Evolutionary conservation across 2,113 vertebrate species (phyloP), one percentile per base, ranked within the genome.

Genomic region (Etheostoma cragini): DNA sequence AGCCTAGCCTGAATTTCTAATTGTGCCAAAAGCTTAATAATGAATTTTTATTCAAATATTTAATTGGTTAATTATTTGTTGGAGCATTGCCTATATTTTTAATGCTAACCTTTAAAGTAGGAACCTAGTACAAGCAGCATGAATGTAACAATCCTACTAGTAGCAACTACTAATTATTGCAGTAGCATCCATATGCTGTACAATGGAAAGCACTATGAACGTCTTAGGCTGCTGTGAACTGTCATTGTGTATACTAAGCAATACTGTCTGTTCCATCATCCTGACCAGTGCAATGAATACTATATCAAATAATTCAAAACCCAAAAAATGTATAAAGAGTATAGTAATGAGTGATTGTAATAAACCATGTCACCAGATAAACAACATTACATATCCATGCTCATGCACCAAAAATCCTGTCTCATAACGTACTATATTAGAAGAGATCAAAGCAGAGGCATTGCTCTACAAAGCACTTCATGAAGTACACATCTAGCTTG

Each of bases 391-490:
- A 60, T 57, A 72, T 26, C 26, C 7, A 3, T 17, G 14, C 52
- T 26, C 7, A 3, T 17, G 14, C 52, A 58, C 24, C 53, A 49
- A 67, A 60, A 67, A 75, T 24, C 30, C 47, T 11, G 17, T 12
- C 6, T 72, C 57, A 72, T 35, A 50, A 68, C 50, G 16, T 24
- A 17, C 30, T 22, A 24, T 4, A 64, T 74, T 35, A 45, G 19
- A 56, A 56, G 12, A 58, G 13, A 53, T 57, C 16, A 56, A 70
- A 67, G 45, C 46, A 70, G 26, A 68, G 64, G 8, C 15, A n/a
- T 3, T n/a, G 3, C 16, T 7, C 24, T 33, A 14, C 5, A 52
- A 76, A 76, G 63, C 47, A 66, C 57, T 33, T 16, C 49, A 38
- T 33, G 1, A 46, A 60, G 26, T 47, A 11, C 22, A 71, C 11